Conservation (phyloP, 2,113 vertebrate genomes). For the Redunca redunca region DNA sequence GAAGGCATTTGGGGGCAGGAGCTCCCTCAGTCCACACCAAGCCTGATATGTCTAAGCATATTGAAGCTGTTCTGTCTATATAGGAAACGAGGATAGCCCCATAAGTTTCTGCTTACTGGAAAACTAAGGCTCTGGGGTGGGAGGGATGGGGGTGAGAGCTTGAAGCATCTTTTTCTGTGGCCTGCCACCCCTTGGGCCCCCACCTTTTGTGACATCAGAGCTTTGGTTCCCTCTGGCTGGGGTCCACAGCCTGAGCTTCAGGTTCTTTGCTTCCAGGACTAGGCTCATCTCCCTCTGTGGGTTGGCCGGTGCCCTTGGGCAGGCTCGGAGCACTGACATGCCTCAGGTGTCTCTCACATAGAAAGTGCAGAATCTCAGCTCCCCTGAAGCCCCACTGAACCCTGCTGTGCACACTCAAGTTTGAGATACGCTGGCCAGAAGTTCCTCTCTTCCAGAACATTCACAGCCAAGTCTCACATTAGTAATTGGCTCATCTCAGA, state of each 20-base stretch:
- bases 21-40: not conserved
- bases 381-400: accelerated
- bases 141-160: accelerated
- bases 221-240: accelerated
- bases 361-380: accelerated
- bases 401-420: accelerated
- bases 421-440: accelerated
- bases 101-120: not conserved
- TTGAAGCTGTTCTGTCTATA: not conserved
- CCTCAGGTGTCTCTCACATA: not conserved
- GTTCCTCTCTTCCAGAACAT: not conserved
- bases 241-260: accelerated
- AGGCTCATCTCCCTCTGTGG: not conserved
- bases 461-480: not conserved
- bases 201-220: not conserved
- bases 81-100: not conserved
- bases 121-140: not conserved
- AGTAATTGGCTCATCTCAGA: not conserved
- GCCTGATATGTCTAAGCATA: not conserved
- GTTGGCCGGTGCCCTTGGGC: not conserved
- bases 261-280: not conserved
- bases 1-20: not conserved
- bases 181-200: accelerated
- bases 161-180: not conserved
- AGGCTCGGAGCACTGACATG: accelerated